Evolutionary conservation across 2,797 vertebrate species (phyloP), one percentile per base, ranked within the genome.

Genomic region (Columba guinea): DNA sequence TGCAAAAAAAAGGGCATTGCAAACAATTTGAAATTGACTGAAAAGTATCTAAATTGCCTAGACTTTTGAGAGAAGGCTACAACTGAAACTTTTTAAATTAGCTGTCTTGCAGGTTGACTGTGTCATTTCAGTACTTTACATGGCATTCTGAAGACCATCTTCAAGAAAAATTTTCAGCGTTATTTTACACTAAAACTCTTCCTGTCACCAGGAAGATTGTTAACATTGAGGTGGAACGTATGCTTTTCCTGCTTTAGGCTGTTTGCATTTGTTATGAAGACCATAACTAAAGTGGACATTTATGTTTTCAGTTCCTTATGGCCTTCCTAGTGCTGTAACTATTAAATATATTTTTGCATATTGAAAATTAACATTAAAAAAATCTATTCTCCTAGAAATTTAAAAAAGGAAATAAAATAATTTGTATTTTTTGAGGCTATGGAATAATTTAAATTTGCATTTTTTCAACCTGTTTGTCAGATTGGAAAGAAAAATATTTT

Each of bases 161-260:
- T 76, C 68, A 75, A 70, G 30, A 18, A 69, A 82, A 28, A 41
- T 62, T 23, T 71, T 14, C 23, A 48, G 18, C 69, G 21, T 35
- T 76, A 6, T 86, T 67, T 51, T 58, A 6, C 39, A 68, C 8
- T 35, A 51, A 39, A 48, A 68, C 63, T 34, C 41, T 80, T 83
- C 19, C 53, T 68, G 24, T 81, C 63, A 52, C 12, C 17, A 64
- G 44, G 30, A 81, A 63, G 23, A 22, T 67, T 11, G 4, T 51
- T 77, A 87, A 64, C 83, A 52, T 49, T 78, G 32, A 64, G 16
- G 7, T 0, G 0, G 32, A 74, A 65, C 11, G 1, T 51, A 8
- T 53, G 37, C 4, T 60, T 93, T 85, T 30, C 13, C 7, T 3
- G 68, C 24, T 79, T 83, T 58, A 77, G 37, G 49, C 5, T 77